phyloP scores from a whole-genome alignment of 1,140 invertebrate species.

The Brachionus koreanus region DNA sequence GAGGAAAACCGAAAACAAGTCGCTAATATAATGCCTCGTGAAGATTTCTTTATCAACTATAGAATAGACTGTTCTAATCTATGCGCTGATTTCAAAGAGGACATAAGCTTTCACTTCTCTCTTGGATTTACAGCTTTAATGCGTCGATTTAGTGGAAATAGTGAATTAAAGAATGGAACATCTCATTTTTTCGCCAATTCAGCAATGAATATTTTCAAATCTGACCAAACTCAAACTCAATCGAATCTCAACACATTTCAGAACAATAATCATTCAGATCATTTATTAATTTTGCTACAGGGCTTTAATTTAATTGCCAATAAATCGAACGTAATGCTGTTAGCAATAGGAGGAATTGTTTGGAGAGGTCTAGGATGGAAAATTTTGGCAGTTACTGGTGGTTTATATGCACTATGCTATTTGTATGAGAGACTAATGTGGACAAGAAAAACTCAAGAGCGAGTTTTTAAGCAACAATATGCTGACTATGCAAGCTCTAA shows the following conservation, averaged over 20 bases:
- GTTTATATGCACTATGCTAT: slow-evolving; percentile 85
- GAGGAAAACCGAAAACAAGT: slow-evolving; percentile 65
- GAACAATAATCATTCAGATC: background rate
- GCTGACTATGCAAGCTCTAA: slow-evolving; percentile 89
- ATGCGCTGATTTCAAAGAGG: slow-evolving; percentile 79
- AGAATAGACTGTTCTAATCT: slow-evolving; percentile 93
- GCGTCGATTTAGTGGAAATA: slow-evolving; percentile 47
- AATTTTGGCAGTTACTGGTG: slow-evolving; percentile 76
- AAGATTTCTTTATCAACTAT: slow-evolving; percentile 91
- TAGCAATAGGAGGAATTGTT: slow-evolving; percentile 57
- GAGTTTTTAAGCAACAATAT: slow-evolving; percentile 90
- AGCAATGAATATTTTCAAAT: background rate
- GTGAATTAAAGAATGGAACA: slow-evolving; percentile 3
- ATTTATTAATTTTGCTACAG: background rate
- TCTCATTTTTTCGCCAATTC: background rate
- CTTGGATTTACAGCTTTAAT: slow-evolving; percentile 55
- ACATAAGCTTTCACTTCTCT: slow-evolving; percentile 54
- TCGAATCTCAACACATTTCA: slow-evolving; percentile 21
- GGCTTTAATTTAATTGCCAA: slow-evolving; percentile 25
- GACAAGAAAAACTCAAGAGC: slow-evolving; percentile 88
- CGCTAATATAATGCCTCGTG: slow-evolving; percentile 69
- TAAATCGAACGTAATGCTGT: slow-evolving; percentile 13
- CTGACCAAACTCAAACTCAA: background rate
- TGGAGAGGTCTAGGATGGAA: slow-evolving; percentile 97
- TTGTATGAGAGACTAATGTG: slow-evolving; percentile 91